Percentiles rank a stretch among this genome's conserved stretches.
These are phyloP conservation scores for Apeira syringaria DNA, from an alignment of 2,888 invertebrate species.

Conservation along the genomic window DNA sequence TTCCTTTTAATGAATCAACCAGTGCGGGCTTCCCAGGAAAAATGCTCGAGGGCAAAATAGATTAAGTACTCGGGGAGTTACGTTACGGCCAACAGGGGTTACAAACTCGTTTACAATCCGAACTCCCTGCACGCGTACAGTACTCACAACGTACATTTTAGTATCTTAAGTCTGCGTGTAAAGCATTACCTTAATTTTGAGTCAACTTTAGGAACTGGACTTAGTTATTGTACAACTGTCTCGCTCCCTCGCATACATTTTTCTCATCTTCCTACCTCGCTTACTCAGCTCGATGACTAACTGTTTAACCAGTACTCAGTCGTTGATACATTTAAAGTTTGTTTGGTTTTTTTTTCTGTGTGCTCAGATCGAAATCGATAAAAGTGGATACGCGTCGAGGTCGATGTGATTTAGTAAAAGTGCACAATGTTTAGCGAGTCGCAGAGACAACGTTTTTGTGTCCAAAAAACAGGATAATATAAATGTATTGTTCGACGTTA, in stretches of 20 bases:
- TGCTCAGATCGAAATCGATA: constrained; percentile 26
- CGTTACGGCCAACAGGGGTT: constrained; percentile 21
- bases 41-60: constrained; percentile 43
- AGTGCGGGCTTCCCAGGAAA: constrained; percentile 53
- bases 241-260: too few species aligned
- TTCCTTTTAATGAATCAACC: constrained; percentile 56
- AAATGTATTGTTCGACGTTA: too few species aligned
- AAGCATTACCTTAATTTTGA: too few species aligned
- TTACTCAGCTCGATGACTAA: too few species aligned
- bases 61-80: constrained; percentile 49
- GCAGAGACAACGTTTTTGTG: too few species aligned
- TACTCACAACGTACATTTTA: not conserved
- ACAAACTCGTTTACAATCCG: constrained; percentile 5
- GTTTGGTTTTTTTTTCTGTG: constrained; percentile 34
- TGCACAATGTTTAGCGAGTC: constrained; percentile 1
- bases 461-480: too few species aligned
- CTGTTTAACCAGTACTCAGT: too few species aligned
- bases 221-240: too few species aligned
- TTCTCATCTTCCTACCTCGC: too few species aligned
- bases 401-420: not conserved
- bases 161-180: too few species aligned
- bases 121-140: too few species aligned
- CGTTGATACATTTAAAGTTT: constrained; percentile 18
- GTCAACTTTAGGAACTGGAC: too few species aligned
- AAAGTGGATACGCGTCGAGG: constrained; percentile 2